These are phyloP conservation scores for Cyclina sinensis DNA, from an alignment of 1,140 invertebrate species.

Conservation along the genomic window DNA sequence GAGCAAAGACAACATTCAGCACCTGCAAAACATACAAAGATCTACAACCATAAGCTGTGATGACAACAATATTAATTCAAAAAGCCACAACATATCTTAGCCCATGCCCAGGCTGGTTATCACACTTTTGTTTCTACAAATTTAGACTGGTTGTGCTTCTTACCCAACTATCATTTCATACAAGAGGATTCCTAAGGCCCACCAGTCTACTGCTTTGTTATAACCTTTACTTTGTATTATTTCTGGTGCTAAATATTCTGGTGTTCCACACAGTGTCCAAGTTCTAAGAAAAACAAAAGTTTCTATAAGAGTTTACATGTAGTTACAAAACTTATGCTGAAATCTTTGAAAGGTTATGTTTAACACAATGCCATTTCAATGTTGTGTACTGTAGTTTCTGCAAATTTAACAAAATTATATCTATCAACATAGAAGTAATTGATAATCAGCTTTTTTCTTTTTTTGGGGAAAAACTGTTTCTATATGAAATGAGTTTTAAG, in stretches of 20 bases:
- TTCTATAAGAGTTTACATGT: no score
- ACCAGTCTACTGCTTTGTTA: conserved; percentile 99
- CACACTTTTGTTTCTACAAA: neutral
- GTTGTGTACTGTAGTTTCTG: no score
- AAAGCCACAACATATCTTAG: conserved; percentile 3
- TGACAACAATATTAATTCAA: conserved; percentile 28
- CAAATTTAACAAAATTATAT: no score
- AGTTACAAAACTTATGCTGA: no score
- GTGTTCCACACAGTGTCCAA: conserved; percentile 99
- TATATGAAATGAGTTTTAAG: no score
- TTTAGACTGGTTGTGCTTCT: conserved; percentile 67
- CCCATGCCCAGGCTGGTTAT: conserved; percentile 36
- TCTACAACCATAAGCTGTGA: neutral
- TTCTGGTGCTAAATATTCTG: conserved; percentile 99
- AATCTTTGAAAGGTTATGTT: no score
- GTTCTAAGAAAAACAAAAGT: conserved; percentile 88
- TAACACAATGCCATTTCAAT: no score
- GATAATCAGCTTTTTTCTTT: no score
- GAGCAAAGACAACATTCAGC: neutral
- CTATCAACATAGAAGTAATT: no score
- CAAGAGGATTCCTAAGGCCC: conserved; percentile 98
- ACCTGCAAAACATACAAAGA: no score
- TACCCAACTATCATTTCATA: conserved; percentile 95
- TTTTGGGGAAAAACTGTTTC: no score
- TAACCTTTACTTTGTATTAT: conserved; percentile 99